phyloP scores from a whole-genome alignment of 1,140 invertebrate genomes.

The Drosophila obscura region DNA sequence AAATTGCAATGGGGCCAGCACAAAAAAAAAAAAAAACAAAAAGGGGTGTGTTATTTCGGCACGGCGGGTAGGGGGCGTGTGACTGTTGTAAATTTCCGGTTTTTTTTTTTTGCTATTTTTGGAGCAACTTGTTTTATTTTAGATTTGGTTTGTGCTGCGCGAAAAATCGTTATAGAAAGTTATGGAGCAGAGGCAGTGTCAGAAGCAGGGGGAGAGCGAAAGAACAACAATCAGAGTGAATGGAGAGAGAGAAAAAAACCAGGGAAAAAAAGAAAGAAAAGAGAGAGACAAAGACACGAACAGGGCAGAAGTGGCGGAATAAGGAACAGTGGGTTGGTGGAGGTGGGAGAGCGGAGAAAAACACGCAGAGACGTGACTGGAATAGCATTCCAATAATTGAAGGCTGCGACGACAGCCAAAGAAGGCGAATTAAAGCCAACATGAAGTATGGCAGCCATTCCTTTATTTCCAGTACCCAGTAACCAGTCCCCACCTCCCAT shows the following conservation, averaged over 20 bases:
- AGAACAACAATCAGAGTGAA: conserved; percentile 11
- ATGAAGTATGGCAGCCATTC: conserved; percentile 60
- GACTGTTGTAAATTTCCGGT: conserved; percentile 44
- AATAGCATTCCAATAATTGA: conserved; percentile 74
- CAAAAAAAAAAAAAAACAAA: background rate
- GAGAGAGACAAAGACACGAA: conserved; percentile 30
- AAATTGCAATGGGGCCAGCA: conserved; percentile 34
- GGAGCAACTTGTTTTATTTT: conserved; percentile 41
- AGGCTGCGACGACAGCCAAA: conserved; percentile 55
- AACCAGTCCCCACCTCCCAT: too few relatives aligned
- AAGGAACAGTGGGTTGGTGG: background rate
- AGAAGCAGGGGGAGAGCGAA: background rate
- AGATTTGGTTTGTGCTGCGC: conserved; percentile 34
- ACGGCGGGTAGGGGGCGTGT: conserved; percentile 15
- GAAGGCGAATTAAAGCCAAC: conserved; percentile 71
- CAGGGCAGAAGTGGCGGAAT: background rate
- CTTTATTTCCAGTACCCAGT: background rate
- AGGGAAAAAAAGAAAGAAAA: background rate
- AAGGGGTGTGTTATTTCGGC: too few relatives aligned
- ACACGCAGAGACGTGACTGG: conserved; percentile 72
- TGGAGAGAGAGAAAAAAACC: background rate
- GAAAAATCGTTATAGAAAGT: conserved; percentile 38
- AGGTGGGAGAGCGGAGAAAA: conserved; percentile 25
- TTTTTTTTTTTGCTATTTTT: conserved; percentile 25
- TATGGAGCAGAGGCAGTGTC: conserved; percentile 1